Percentiles rank a stretch among this genome's conserved stretches.
Conservation (phyloP, 2,888 invertebrate species). For the Pachliopta kotzebuea region DNA sequence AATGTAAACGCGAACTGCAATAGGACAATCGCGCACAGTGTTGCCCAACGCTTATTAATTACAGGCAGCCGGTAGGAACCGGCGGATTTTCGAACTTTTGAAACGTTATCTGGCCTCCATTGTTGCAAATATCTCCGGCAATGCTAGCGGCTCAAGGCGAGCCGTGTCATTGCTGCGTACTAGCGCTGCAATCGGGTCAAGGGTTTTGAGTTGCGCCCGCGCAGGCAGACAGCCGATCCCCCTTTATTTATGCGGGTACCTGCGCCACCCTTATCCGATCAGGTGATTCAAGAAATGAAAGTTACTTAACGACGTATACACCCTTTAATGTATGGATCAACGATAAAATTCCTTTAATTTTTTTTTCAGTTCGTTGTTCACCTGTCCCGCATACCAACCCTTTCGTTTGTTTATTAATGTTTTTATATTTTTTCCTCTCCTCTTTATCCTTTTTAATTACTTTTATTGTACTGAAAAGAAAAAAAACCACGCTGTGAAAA, state of each 20-base stretch:
- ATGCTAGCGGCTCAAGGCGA: conserved; percentile 79
- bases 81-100: conserved; percentile 78
- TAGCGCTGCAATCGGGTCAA: conserved; percentile 76
- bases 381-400: conserved; percentile 62
- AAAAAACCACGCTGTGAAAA: not conserved
- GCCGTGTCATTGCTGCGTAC: conserved; percentile 79
- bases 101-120: conserved; percentile 80
- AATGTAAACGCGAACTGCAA: conserved; percentile 29
- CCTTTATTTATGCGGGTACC: conserved; percentile 52
- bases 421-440: conserved; percentile 33
- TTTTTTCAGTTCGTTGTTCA: conserved; percentile 60
- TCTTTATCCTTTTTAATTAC: conserved; percentile 25
- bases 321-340: conserved; percentile 52
- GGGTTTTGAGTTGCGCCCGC: conserved; percentile 54
- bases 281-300: conserved; percentile 57
- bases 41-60: conserved; percentile 69
- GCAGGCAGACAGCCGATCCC: conserved; percentile 41
- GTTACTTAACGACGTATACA: conserved; percentile 52
- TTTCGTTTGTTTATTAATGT: conserved; percentile 47
- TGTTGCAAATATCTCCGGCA: conserved; percentile 81
- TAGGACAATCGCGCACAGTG: conserved; percentile 44
- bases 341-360: conserved; percentile 55
- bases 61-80: conserved; percentile 64
- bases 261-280: conserved; percentile 59
- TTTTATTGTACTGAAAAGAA: conserved; percentile 16